Percentiles rank a stretch among this genome's conserved stretches.
Conservation (phyloP, 2,113 vertebrate species). For the Hirundichthys speculiger region DNA sequence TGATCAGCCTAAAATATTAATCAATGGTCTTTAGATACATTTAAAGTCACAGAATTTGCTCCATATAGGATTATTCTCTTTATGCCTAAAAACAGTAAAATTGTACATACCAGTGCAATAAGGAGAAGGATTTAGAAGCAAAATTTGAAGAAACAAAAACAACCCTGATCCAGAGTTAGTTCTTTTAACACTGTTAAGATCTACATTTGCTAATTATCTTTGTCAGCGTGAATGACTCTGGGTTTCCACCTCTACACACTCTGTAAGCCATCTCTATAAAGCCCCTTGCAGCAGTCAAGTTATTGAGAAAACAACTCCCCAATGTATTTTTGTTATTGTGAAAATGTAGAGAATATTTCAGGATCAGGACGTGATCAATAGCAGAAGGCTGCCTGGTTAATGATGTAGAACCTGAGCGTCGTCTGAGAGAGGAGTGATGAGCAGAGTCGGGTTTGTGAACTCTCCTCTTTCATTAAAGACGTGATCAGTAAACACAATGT, state of each 20-base stretch:
- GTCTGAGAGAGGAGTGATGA: conserved; percentile 50
- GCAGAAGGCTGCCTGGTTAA: conserved; percentile 68
- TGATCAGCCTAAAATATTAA: too few species aligned
- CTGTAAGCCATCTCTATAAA: conserved; percentile 40
- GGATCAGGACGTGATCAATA: conserved; percentile 75
- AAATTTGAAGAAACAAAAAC: too few species aligned
- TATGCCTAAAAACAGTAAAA: too few species aligned
- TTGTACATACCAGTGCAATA: too few species aligned
- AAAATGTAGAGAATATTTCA: conserved; percentile 73
- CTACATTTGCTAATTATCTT: conserved; percentile 17
- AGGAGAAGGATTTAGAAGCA: too few species aligned
- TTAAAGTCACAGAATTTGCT: too few species aligned
- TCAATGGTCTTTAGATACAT: too few species aligned
- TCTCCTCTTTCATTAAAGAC: conserved; percentile 70
- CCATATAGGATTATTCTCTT: too few species aligned
- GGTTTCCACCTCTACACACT: conserved; percentile 36
- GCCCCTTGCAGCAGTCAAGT: conserved; percentile 25
- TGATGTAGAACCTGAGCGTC: conserved; percentile 66
- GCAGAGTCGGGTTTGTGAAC: conserved; percentile 55
- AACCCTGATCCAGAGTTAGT: too few species aligned
- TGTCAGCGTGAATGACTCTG: conserved; percentile 57
- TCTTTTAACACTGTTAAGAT: too few species aligned
- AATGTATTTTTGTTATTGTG: conserved; percentile 59
- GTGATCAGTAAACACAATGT: conserved; percentile 73
- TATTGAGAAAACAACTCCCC: conserved; percentile 46